phyloP scores from a whole-genome alignment of 2,113 vertebrate genomes.

The Crotalus viridis region DNA sequence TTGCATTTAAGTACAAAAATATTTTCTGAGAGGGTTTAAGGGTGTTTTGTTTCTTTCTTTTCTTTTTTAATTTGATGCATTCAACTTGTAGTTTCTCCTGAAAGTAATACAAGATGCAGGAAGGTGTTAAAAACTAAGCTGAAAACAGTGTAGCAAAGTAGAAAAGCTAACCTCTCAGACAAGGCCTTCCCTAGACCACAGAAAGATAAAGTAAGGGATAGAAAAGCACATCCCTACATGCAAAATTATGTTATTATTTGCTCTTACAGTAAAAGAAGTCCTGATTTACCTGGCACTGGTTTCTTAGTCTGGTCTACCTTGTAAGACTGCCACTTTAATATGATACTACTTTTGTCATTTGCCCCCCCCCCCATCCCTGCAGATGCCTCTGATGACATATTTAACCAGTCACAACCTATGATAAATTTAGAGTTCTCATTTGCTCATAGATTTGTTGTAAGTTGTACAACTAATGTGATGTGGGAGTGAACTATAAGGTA shows the following conservation, averaged over 20 bases:
- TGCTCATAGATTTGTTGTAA: not conserved
- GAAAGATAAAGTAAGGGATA: not conserved
- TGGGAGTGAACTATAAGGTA: not conserved
- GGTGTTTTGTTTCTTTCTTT: not conserved
- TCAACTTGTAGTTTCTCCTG: not conserved
- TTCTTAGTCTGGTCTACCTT: not conserved
- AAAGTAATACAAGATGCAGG: not conserved
- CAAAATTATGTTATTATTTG: not conserved
- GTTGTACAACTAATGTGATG: not conserved
- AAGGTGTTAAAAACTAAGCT: not conserved
- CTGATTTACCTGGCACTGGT: not conserved
- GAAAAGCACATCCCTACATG: not conserved
- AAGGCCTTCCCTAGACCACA: not conserved
- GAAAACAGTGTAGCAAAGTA: not conserved
- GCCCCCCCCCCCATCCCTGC: not conserved
- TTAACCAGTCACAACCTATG: not conserved
- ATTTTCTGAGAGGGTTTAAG: not conserved
- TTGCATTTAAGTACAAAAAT: not conserved
- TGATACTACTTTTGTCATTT: not conserved
- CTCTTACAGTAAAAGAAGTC: not conserved
- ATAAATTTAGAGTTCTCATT: not conserved
- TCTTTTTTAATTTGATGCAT: not conserved
- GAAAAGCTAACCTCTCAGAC: not conserved
- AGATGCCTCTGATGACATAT: not conserved
- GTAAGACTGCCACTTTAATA: not conserved